These are phyloP conservation scores for Apis laboriosa DNA, from an alignment of 1,140 invertebrate species.

Conservation along the genomic window DNA sequence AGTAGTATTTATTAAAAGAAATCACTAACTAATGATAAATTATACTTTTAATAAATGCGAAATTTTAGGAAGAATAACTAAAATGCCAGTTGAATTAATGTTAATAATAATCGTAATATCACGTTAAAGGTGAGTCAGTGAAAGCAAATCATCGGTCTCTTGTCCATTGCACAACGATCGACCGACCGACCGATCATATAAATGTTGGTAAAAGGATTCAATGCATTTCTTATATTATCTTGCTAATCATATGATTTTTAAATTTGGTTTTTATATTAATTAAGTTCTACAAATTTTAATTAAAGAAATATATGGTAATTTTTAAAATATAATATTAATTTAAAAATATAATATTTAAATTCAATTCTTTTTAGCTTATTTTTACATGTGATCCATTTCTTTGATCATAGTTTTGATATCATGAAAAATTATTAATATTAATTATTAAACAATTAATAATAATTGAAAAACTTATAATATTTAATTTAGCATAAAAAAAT, in stretches of 20 bases:
- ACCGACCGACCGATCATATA: slow-evolving; percentile 28
- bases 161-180: slow-evolving; percentile 61
- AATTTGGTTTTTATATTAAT: neutral
- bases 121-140: slow-evolving; percentile 75
- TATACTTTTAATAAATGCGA: slow-evolving; percentile 24
- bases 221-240: slow-evolving; percentile 16
- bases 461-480: too few species aligned
- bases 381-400: too few species aligned
- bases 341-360: neutral
- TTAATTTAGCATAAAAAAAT: too few species aligned
- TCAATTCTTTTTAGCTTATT: neutral
- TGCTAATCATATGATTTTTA: neutral
- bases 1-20: too few species aligned
- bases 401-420: too few species aligned
- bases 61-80: slow-evolving; percentile 63
- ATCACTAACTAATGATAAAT: neutral
- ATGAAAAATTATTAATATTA: too few species aligned
- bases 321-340: too few species aligned
- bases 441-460: too few species aligned
- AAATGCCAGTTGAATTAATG: slow-evolving; percentile 69
- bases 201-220: slow-evolving; percentile 37
- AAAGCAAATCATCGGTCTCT: slow-evolving; percentile 72
- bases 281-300: neutral
- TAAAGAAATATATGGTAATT: too few species aligned
- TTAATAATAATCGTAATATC: slow-evolving; percentile 75